Conservation (phyloP, 1,140 invertebrate species). For the Mamestra configurata region DNA sequence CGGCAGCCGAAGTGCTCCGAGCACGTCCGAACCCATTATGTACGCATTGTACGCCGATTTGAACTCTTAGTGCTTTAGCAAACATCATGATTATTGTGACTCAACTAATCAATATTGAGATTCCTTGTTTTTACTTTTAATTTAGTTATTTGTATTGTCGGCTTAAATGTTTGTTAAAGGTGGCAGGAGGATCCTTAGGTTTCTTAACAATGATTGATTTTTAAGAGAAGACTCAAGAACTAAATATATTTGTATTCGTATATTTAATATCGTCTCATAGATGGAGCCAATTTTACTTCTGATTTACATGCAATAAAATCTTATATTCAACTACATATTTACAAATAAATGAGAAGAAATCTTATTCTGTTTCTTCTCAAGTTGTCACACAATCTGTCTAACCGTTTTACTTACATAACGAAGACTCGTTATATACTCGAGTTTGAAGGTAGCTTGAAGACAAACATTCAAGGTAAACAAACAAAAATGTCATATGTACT, state of each 20-base stretch:
- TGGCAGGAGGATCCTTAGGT: background rate
- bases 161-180: slow-evolving; percentile 12
- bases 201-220: background rate
- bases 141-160: slow-evolving; percentile 13
- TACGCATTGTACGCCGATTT: slow-evolving; percentile 32
- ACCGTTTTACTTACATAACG: slow-evolving; percentile 19
- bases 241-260: background rate
- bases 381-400: background rate
- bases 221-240: background rate
- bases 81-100: slow-evolving; percentile 34
- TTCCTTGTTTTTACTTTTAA: slow-evolving; percentile 18
- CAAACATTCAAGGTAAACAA: slow-evolving; percentile 26
- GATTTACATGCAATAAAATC: too few species aligned
- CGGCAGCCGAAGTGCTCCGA: slow-evolving; percentile 40
- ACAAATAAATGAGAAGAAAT: background rate
- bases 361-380: background rate
- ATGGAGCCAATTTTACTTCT: too few species aligned
- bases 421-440: slow-evolving; percentile 6
- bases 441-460: slow-evolving; percentile 21
- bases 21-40: slow-evolving; percentile 27
- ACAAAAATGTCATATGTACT: slow-evolving; percentile 32
- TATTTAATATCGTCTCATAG: background rate
- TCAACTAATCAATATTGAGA: slow-evolving; percentile 31
- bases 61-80: slow-evolving; percentile 32
- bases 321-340: background rate